Evolutionary conservation across 2,797 vertebrate genomes (phyloP), one percentile per base, ranked within the genome.

Genomic region (Nasua narica): DNA sequence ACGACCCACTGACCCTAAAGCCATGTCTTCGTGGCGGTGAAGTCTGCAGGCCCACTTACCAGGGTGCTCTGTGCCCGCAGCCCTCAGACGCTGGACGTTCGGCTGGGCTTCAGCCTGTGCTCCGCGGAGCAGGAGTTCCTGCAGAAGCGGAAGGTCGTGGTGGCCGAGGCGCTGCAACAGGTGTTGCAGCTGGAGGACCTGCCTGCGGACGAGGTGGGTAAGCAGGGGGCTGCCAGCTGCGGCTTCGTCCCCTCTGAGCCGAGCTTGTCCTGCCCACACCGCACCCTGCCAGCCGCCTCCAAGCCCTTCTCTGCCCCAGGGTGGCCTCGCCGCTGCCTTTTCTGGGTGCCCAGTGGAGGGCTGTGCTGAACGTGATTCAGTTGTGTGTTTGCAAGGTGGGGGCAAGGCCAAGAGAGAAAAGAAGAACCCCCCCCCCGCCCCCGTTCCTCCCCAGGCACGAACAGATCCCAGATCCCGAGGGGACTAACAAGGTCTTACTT

Each of bases 91-190:
- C 96, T 99, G 81, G 98, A 99, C 10, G 99, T 99, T 92, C 99
- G 99, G 82, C 98, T 99, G 92, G 99, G 99, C 43, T 99, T 99
- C 96, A 98, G 97, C 87, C 98, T 99, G 58, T 99, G 99, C 83
- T 84, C 93, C 4, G 97, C 98, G 52, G 99, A 99, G 96, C 98
- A 98, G 95, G 87, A 85, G 46, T 99, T 99, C 96, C 96, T 99
- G 95, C 81, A 94, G 87, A 99, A 99, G 97, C 99, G 99, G 74
- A 99, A 98, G 94, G 97, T 43, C 79, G 95, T 99, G 0, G 99
- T 98, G 58, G 98, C 98, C 10, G 89, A 98, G 50, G 98, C 99
- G 0, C 83, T 99, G 65, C 98, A 99, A 97, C 98, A 98, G 76
- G 98, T 99, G 78, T 98, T 99, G 62, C 98, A 98, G 7, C 98